Evolutionary conservation across 2,797 vertebrate genomes (phyloP).

Genomic region (Peromyscus melanophrys): DNA sequence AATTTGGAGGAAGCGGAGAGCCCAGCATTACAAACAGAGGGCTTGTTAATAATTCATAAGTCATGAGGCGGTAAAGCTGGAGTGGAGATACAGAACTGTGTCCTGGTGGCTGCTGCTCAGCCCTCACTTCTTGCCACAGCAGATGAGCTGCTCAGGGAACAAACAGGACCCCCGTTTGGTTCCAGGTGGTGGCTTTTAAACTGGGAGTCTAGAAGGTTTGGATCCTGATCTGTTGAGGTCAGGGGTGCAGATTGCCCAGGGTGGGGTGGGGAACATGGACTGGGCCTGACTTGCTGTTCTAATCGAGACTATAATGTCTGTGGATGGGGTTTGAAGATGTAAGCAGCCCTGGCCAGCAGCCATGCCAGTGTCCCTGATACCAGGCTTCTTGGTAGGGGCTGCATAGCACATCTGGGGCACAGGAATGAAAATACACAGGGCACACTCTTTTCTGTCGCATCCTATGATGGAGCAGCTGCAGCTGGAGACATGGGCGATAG

Average conservation of each 20-base stretch:
- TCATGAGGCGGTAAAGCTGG: background rate
- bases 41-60: conserved; percentile 84
- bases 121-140: background rate
- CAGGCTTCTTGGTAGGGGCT: background rate
- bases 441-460: fast-evolving
- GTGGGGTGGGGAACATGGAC: fast-evolving
- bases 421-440: background rate
- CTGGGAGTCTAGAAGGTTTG: background rate
- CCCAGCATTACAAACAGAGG: conserved; percentile 78
- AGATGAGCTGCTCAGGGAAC: fast-evolving
- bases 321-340: fast-evolving
- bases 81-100: background rate
- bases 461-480: fast-evolving
- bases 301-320: background rate
- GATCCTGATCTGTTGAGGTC: background rate
- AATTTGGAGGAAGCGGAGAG: conserved; percentile 85
- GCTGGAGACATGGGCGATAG: fast-evolving
- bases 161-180: fast-evolving
- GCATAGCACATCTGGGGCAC: background rate
- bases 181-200: fast-evolving
- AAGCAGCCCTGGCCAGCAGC: fast-evolving
- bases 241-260: fast-evolving
- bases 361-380: fast-evolving
- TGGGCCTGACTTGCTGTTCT: fast-evolving
- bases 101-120: background rate